Base-by-base conservation (phyloP, 2,797 vertebrate species). In the Carduelis carduelis region DNA sequence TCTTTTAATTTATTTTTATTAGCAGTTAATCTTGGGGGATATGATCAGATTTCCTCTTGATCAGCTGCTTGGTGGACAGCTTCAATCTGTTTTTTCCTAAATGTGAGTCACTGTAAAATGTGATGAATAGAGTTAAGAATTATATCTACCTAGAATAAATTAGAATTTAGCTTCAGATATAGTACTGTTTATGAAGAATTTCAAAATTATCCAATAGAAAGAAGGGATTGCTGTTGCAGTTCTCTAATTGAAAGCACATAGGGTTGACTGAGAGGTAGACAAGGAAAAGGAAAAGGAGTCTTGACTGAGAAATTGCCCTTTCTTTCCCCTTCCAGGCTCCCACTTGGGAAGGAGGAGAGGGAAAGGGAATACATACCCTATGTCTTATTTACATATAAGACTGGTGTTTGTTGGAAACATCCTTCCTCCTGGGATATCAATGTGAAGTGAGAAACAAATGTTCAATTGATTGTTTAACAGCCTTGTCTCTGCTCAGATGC, bases 381-480 rank as follows among this genome's bases (percentile, higher is more conserved):
- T 35, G 23, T 81, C 69, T 94, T 95, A 88, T 90, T 93, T 94
- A 94, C 83, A 71, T 86, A 76, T 61, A 79, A 75, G 72, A 66
- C 53, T 81, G 39, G 26, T 87, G 41, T 90, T 92, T 87, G 70
- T 71, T 91, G 63, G 79, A 71, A 87, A 75, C 82, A 75, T 87
- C 59, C 16, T 2, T 71, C 23, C 92, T 93, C 84, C 69, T 78
- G 76, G 78, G 84, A 95, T 87, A 93, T 91, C 39, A 77, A 55
- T 59, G 87, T 71, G 82, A 85, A 94, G 57, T 69, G 57, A 91
- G 72, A 91, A 95, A 92, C 64, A 92, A 95, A 85, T 91, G 82
- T 85, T 87, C 79, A 90, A 78, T 44, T 93, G 87, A 90, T 91
- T 85, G 84, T 63, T 87, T 90, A 95, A 88, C 78, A 92, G 46